Base-by-base conservation (phyloP, 2,797 vertebrate genomes). In the Selene dorsalis region DNA sequence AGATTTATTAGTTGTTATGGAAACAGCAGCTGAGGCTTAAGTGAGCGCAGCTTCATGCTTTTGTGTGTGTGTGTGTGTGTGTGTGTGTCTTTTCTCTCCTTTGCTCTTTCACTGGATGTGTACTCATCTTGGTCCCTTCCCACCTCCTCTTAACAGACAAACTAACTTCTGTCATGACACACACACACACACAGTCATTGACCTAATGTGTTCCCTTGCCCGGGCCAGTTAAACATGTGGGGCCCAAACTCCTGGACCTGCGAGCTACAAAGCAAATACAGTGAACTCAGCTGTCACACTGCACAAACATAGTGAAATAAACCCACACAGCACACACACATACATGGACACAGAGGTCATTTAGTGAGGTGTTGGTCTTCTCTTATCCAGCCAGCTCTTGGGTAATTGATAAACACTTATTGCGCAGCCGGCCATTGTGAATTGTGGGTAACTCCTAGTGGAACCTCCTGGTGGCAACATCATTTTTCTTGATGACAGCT, bases 401-500 rank as follows among this genome's bases (percentile, higher is more conserved):
- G 91, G 87, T 90, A 94, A 93, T 92, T 93, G 93, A 94, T 92
- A 92, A 92, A 91, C 87, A 74, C 90, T 94, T 93, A 91, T 85
- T 90, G 92, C 85, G 80, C 82, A 86, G 91, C 87, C 77, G 87
- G 91, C 89, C 84, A 82, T 84, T 85, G 87, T 73, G 92, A 91
- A 92, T 91, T 92, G 93, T 90, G 88, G 90, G 80, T 85, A 91
- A 68, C 88, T 90, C 90, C 91, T 88, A 73, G 85, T 20, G 86
- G 94, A 88, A 87, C 89, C 90, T 86, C 92, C 79, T 83, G 83
- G 90, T 82, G 82, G 90, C 85, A 87, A 91, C 82, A 90, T 93
- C 82, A 91, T 93, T 93, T 93, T 94, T 94, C 94, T 94, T 88
- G 88, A 84, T 93, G 94, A 93, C 92, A 91, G 91, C 92, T 84